Base-by-base conservation (phyloP, 2,113 vertebrate species). In the Erythrocercus mccallii region DNA sequence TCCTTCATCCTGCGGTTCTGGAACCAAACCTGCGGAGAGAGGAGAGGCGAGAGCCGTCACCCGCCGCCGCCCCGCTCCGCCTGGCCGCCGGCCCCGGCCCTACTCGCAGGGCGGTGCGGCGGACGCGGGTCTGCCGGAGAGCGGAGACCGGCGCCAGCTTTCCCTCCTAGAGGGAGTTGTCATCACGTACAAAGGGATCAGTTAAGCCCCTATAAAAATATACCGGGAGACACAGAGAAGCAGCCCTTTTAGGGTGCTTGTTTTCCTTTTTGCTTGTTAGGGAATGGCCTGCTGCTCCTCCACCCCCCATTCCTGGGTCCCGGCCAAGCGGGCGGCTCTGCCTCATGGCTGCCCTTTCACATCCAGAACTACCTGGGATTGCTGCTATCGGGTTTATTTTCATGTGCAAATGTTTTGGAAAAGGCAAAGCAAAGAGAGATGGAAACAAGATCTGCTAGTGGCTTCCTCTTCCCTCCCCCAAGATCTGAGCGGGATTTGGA, bases 1-100 rank as follows among this genome's bases (percentile, higher is more conserved):
- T 99, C 99, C 97, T 99, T 99, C 99, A 99, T 99, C 94, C 99
- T 97, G 77, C 99, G 98, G 98, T 99, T 99, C 98, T 99, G 99
- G 98, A 99, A 99, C 99, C 99, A 99, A 84, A 99, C 99, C 99
- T 99, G 97, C 28, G 73, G 64, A 83, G 4, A 94, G 71, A 93
- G 83, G 88, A 85, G 61, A 81, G 68, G 82, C 76, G 25, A 94
- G 25, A 72, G 69, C 61, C 40, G 74, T 94, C 86, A 91, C 72
- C n/a, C n/a, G 12, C 86, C 17, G 21, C 80, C 22, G 33, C 25
- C 62, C 27, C n/a, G n/a, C 74, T 70, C 47, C n/a, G 10, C 50
- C 70, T 16, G 70, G 16, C 53, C 11, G 17, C 72, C n/a, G 51
- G 62, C 35, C 6, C 56, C 40, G 61, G 38, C 31, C 53, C 33